Base-by-base conservation (phyloP, 2,113 vertebrate genomes). In the Scolopax mira region DNA sequence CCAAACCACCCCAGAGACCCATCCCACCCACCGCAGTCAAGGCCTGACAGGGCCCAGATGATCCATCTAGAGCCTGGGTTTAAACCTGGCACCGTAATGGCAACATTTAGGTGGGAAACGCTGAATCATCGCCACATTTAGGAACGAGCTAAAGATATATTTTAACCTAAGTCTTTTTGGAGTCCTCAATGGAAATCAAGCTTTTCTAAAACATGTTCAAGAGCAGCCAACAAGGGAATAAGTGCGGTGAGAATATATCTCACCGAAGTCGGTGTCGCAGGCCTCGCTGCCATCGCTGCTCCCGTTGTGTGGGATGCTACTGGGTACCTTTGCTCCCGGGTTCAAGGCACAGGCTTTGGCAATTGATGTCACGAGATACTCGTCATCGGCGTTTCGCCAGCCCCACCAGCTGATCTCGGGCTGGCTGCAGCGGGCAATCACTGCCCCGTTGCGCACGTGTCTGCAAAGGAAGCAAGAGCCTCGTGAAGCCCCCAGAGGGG, bases 391-490 rank as follows among this genome's bases (percentile, higher is more conserved):
- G 52, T 99, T 99, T 66, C 99, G 98, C 99, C 99, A 99, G 95
- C 99, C 99, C 99, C 99, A 99, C 99, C 99, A 99, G 98, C 99
- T 99, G 97, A 99, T 99, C 98, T 99, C 99, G 0, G 99, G 99
- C 96, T 99, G 99, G 97, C 99, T 99, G 98, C 99, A 99, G 78
- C 99, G 99, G 4, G 99, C 98, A 1, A 99, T 99, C 81, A 99
- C 99, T 0, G 98, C 99, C 31, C 99, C 99, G 0, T 99, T 99
- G 90, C 98, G 99, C 93, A 98, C 95, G 64, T 99, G 99, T 58
- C 99, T 99, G 97, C 8, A 8, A 94, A 89, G 78, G 48, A 87
- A 94, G 49, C 2, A 1, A 46, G 25, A 85, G 33, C 31, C 54
- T 12, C 0, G 1, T 33, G 71, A 71, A 70, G 12, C 24, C 16